Conservation (phyloP, 2,113 vertebrate genomes). For the Calyptommatus sinebrachiatus region DNA sequence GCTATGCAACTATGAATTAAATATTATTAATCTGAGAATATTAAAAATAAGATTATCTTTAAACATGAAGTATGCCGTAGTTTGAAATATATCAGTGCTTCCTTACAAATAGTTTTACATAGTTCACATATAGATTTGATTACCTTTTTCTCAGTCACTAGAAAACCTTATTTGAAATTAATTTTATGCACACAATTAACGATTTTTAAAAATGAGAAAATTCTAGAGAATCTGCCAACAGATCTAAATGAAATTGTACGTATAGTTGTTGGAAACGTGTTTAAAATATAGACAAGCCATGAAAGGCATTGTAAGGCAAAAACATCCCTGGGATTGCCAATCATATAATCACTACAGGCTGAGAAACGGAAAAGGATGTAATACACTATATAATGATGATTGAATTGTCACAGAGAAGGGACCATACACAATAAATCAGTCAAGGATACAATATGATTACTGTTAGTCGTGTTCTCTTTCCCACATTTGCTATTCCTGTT, state of each 20-base stretch:
- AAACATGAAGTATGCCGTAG: not conserved
- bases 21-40: not conserved
- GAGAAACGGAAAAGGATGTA: not conserved
- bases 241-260: not conserved
- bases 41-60: not conserved
- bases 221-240: not conserved
- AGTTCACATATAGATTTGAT: not conserved
- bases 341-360: not conserved
- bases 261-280: not conserved
- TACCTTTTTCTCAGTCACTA: not conserved
- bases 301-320: not conserved
- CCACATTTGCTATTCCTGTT: no score
- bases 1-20: not conserved
- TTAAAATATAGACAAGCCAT: not conserved
- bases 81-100: no score
- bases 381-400: not conserved
- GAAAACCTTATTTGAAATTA: no score
- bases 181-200: no score
- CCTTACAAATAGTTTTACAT: not conserved
- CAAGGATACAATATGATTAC: no score
- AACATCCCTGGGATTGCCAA: not conserved
- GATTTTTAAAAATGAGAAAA: no score
- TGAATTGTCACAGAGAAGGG: no score
- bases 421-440: no score
- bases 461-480: no score